Evolutionary conservation across 2,113 vertebrate genomes (phyloP).

Genomic region (Geothlypis trichas): DNA sequence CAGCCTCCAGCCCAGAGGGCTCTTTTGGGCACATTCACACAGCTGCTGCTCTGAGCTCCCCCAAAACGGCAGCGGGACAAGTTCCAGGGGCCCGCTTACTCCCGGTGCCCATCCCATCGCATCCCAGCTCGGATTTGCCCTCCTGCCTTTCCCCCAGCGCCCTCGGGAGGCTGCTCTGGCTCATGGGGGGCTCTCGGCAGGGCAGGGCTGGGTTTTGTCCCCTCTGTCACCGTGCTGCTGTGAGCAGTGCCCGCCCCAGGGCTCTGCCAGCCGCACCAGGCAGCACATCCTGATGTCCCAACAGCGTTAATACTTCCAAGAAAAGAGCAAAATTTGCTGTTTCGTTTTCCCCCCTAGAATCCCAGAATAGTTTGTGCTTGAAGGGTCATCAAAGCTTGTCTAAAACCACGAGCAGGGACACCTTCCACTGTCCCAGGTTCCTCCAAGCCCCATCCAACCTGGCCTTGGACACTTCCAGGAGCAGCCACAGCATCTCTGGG

Average conservation of each 20-base stretch:
- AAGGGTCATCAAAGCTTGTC: background rate
- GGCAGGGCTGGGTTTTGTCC: background rate
- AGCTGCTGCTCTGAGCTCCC: background rate
- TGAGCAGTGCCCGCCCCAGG: background rate
- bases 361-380: background rate
- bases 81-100: background rate
- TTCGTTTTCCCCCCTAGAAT: fast-evolving
- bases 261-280: background rate
- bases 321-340: background rate
- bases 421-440: fast-evolving
- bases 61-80: fast-evolving
- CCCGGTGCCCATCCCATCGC: background rate
- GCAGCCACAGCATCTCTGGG: background rate
- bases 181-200: background rate
- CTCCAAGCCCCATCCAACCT: fast-evolving
- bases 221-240: fast-evolving
- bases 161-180: background rate
- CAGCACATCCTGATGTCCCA: fast-evolving
- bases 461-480: background rate
- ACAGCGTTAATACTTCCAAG: background rate
- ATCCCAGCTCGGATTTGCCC: background rate
- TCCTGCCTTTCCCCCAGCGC: background rate
- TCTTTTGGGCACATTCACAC: fast-evolving
- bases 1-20: background rate
- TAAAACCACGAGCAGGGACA: background rate